These are phyloP conservation scores for Eubucco bourcierii DNA, from an alignment of 2,113 vertebrate species.

Conservation along the genomic window DNA sequence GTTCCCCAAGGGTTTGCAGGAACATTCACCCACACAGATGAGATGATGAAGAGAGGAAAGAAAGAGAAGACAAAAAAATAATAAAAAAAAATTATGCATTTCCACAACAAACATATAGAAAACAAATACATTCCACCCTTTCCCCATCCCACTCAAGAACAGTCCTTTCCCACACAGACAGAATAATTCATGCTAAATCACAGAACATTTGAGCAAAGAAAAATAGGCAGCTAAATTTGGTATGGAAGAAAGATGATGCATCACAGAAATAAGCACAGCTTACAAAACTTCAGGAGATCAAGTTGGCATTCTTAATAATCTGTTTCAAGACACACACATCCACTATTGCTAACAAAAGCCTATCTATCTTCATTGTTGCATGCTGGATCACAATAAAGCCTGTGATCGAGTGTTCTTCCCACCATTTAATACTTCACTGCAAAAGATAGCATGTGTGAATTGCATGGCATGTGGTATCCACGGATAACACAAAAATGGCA, in stretches of 20 bases:
- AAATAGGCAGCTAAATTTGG: conserved; percentile 46
- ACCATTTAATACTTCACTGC: conserved; percentile 33
- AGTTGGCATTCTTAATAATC: conserved; percentile 26
- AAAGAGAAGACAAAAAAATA: conserved; percentile 61
- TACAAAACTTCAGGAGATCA: conserved; percentile 40
- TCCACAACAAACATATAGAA: conserved; percentile 61
- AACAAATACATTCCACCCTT: conserved; percentile 60
- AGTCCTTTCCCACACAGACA: conserved; percentile 56
- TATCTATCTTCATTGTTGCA: conserved; percentile 1
- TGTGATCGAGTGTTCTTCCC: conserved; percentile 50
- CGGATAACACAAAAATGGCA: conserved; percentile 27
- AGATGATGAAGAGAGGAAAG: conserved; percentile 80
- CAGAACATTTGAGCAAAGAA: conserved; percentile 43
- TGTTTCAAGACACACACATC: conserved; percentile 27
- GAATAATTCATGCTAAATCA: conserved; percentile 62
- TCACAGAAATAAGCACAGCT: conserved; percentile 55
- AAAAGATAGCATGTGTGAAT: conserved; percentile 53
- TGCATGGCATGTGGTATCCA: conserved; percentile 29
- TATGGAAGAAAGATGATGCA: conserved; percentile 32
- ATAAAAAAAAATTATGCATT: conserved; percentile 58
- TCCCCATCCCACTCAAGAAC: conserved; percentile 21
- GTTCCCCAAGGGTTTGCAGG: conserved; percentile 86
- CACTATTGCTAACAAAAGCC: conserved; percentile 26
- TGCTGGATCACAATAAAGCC: conserved; percentile 55
- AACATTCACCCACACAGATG: conserved; percentile 87